Evolutionary conservation across 2,888 invertebrate genomes (phyloP).

Genomic region (Dynastes maya): DNA sequence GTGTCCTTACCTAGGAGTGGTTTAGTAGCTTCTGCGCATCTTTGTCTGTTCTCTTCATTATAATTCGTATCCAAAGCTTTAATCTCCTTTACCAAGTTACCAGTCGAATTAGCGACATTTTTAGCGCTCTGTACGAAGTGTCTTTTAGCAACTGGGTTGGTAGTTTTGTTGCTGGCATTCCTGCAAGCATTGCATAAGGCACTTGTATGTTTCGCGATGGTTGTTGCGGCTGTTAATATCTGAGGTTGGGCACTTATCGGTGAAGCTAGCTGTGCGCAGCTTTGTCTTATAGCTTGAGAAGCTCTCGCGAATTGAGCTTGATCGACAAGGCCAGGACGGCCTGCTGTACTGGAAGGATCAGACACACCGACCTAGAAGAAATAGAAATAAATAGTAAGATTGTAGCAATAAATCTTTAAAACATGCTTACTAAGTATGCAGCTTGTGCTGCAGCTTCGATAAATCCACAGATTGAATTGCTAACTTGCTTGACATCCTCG

Average conservation of each 20-base stretch:
- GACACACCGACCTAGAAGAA: constrained; percentile 85
- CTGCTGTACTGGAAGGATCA: constrained; percentile 91
- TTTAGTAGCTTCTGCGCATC: constrained; percentile 84
- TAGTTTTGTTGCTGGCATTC: constrained; percentile 91
- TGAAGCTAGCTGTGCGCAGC: constrained; percentile 85
- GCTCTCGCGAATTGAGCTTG: constrained; percentile 91
- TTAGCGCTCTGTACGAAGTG: constrained; percentile 98
- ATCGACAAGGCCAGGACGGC: constrained; percentile 91
- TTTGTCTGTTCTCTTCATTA: constrained; percentile 81
- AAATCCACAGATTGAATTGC: constrained; percentile 90
- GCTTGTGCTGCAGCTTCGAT: constrained; percentile 96
- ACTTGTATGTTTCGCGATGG: constrained; percentile 96
- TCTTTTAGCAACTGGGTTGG: constrained; percentile 92
- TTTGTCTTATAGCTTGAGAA: constrained; percentile 90
- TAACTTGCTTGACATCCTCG: constrained; percentile 86
- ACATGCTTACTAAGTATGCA: constrained; percentile 82
- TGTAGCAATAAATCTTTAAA: background rate
- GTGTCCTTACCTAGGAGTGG: constrained; percentile 75
- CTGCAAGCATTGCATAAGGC: constrained; percentile 96
- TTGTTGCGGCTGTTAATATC: constrained; percentile 92
- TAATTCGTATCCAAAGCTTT: constrained; percentile 91
- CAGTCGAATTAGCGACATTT: constrained; percentile 97
- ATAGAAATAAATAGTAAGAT: constrained; percentile 26
- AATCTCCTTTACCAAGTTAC: constrained; percentile 94
- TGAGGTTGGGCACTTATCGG: constrained; percentile 84